These are phyloP conservation scores for Bradypus variegatus DNA, from an alignment of 2,797 vertebrate species.

Conservation along the genomic window DNA sequence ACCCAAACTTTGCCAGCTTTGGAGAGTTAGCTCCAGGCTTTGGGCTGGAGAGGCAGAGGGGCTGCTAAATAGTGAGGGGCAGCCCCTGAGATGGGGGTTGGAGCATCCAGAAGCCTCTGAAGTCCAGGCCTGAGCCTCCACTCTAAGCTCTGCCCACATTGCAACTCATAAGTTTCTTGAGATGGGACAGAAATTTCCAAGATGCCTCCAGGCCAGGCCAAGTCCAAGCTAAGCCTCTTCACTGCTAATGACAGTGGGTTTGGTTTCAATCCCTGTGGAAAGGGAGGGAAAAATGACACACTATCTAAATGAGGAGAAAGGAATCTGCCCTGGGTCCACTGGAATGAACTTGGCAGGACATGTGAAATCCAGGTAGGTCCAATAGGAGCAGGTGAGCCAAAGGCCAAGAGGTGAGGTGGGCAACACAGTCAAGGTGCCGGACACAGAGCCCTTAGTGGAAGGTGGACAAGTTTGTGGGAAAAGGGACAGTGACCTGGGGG, in stretches of 20 bases:
- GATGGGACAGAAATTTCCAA: neutral
- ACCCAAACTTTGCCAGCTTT: neutral
- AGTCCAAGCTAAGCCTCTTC: neutral
- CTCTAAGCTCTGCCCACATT: neutral
- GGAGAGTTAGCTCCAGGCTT: neutral
- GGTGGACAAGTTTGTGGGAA: neutral
- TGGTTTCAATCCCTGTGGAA: neutral
- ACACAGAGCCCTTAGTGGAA: neutral
- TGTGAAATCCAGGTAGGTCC: neutral
- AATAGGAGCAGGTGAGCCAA: neutral
- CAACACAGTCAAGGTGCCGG: neutral
- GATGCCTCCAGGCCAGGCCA: neutral
- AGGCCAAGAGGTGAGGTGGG: neutral
- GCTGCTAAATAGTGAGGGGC: neutral
- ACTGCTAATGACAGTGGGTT: neutral
- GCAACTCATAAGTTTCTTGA: neutral
- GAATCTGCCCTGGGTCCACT: neutral
- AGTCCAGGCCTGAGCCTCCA: neutral
- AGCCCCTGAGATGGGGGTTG: too few relatives aligned
- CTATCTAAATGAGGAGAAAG: neutral
- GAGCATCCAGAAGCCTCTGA: neutral
- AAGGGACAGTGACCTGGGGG: neutral
- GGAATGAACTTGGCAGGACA: neutral
- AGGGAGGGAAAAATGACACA: neutral
- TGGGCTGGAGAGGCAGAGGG: neutral